A percentile compares a stretch with the other conserved stretches of the same genome.
Conservation (phyloP, 2,888 invertebrate genomes). For the Iphiclides podalirius region DNA sequence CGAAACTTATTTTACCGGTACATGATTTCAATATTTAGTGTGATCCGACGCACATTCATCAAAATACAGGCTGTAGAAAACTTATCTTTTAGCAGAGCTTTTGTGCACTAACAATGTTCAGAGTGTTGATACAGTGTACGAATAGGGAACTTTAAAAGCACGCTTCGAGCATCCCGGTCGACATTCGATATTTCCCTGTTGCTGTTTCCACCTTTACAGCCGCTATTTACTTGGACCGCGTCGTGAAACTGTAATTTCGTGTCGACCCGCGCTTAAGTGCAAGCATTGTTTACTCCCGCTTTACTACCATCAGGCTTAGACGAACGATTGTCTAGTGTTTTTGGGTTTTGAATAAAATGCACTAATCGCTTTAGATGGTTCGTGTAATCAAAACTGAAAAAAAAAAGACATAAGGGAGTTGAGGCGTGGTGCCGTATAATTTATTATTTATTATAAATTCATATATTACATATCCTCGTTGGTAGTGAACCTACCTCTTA, state of each 20-base stretch:
- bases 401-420: background rate
- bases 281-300: too few species aligned
- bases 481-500: too few species aligned
- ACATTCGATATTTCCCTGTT: background rate
- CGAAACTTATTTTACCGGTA: too few species aligned
- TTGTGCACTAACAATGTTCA: background rate
- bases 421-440: too few species aligned
- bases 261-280: constrained; percentile 32
- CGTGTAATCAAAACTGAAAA: background rate
- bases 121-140: background rate
- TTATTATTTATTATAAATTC: too few species aligned
- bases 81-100: too few species aligned
- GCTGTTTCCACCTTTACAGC: constrained; percentile 2
- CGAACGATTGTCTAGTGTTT: background rate
- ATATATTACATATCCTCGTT: too few species aligned
- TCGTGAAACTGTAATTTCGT: constrained; percentile 31
- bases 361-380: background rate
- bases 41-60: too few species aligned
- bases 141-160: background rate
- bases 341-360: background rate
- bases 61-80: too few species aligned
- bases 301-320: constrained; percentile 21
- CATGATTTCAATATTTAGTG: too few species aligned
- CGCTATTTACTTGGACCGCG: constrained; percentile 21
- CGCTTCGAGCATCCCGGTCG: background rate